These are phyloP conservation scores for Lytechinus pictus DNA, from an alignment of 35 echinoderm and acorn worm genomes.

Conservation along the genomic window DNA sequence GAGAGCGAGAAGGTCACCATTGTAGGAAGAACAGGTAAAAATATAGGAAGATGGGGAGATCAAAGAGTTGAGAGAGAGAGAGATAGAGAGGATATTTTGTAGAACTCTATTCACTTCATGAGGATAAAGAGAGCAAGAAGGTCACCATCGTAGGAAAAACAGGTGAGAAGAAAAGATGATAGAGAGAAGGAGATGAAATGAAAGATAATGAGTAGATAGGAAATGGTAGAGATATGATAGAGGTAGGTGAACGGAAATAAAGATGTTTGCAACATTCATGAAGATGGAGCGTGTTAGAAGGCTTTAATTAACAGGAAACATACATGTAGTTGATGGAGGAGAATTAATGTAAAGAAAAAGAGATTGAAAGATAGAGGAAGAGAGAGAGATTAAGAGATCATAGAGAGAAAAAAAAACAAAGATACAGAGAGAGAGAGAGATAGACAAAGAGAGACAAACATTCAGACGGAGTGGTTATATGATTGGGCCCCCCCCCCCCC, in stretches of 20 bases:
- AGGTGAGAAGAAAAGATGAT: slow-evolving; percentile 27
- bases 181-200: not conserved
- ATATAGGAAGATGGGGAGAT: not conserved
- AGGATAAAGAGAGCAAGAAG: slow-evolving; percentile 72
- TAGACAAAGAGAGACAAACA: not conserved
- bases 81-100: slow-evolving; percentile 52
- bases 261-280: no score
- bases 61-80: not conserved
- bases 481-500: no score
- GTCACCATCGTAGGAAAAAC: slow-evolving; percentile 73
- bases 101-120: slow-evolving; percentile 66
- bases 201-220: not conserved
- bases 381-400: no score
- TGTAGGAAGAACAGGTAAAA: slow-evolving; percentile 82
- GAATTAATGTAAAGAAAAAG: no score
- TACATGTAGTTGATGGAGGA: not conserved
- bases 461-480: not conserved
- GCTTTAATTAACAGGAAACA: not conserved
- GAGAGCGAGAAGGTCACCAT: slow-evolving; percentile 58
- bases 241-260: no score
- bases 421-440: not conserved
- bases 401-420: not conserved
- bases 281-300: not conserved
- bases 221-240: not conserved
- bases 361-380: no score